These are phyloP conservation scores for Ceratosolen solmsi DNA, from an alignment of 1,140 invertebrate genomes.

Conservation along the genomic window DNA sequence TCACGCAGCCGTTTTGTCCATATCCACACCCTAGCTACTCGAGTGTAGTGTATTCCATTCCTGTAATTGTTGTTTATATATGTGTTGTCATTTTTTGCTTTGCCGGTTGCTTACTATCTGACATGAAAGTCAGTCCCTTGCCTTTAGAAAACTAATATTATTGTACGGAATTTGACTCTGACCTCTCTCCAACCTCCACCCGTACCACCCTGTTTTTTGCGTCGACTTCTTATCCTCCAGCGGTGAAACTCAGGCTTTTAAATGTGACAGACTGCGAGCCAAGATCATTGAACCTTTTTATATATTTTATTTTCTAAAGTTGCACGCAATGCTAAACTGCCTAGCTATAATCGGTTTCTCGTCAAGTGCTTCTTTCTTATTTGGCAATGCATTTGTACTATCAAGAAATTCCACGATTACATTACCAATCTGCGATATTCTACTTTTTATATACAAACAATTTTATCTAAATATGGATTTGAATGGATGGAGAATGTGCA, in stretches of 20 bases:
- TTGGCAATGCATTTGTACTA: neutral
- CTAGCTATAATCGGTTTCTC: neutral
- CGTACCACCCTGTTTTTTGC: too few species aligned
- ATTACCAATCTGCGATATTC: neutral
- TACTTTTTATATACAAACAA: too few species aligned
- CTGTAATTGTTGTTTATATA: neutral
- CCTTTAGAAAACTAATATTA: neutral
- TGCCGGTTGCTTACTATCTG: neutral
- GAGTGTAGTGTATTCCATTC: neutral
- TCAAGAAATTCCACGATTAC: neutral
- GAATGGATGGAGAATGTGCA: too few species aligned
- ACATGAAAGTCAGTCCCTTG: neutral
- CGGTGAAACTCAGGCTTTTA: conserved; percentile 23
- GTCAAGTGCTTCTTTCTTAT: neutral
- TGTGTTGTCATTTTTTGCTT: conserved; percentile 22
- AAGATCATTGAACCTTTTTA: conserved; percentile 20
- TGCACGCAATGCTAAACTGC: neutral
- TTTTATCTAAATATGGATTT: too few species aligned
- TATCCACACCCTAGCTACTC: neutral
- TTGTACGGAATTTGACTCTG: neutral
- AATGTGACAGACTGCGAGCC: conserved; percentile 10
- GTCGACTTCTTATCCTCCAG: conserved; percentile 15
- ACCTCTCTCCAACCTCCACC: too few species aligned
- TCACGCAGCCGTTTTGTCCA: neutral
- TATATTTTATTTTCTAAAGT: neutral